A percentile compares a stretch with the other conserved stretches of the same genome.
phyloP scores from a whole-genome alignment of 2,113 vertebrate genomes.

The Rhombomys opimus region DNA sequence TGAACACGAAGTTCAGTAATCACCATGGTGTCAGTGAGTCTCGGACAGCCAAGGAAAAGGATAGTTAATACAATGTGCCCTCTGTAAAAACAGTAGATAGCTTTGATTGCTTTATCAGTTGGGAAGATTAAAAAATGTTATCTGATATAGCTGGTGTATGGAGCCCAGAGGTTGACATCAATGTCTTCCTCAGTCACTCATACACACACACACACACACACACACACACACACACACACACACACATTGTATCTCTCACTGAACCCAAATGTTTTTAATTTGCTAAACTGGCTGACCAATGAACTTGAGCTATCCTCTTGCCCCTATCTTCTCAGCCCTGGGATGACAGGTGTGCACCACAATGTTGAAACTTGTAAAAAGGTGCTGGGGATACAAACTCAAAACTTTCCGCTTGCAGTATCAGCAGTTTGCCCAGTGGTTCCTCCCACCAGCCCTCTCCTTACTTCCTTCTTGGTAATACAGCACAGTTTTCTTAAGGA shows the following conservation, averaged over 20 bases:
- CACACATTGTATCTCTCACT: too few species aligned
- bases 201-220: too few species aligned
- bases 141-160: too few species aligned
- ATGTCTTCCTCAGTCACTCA: not conserved
- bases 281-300: not conserved
- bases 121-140: not conserved
- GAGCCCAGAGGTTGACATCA: not conserved
- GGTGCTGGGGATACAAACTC: not conserved
- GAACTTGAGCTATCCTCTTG: not conserved
- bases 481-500: not conserved
- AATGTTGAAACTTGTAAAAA: not conserved
- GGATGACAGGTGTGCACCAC: not conserved
- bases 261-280: not conserved
- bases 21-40: not conserved
- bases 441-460: not conserved
- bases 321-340: not conserved
- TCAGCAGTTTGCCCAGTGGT: not conserved
- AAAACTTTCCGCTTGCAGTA: not conserved
- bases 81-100: slow-evolving; percentile 3
- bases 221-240: too few species aligned
- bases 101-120: not conserved
- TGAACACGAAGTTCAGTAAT: not conserved
- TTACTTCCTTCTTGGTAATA: not conserved
- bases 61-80: not conserved
- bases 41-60: not conserved